These are phyloP conservation scores for Perithous albicinctus DNA, from an alignment of 2,888 invertebrate genomes.

Conservation along the genomic window DNA sequence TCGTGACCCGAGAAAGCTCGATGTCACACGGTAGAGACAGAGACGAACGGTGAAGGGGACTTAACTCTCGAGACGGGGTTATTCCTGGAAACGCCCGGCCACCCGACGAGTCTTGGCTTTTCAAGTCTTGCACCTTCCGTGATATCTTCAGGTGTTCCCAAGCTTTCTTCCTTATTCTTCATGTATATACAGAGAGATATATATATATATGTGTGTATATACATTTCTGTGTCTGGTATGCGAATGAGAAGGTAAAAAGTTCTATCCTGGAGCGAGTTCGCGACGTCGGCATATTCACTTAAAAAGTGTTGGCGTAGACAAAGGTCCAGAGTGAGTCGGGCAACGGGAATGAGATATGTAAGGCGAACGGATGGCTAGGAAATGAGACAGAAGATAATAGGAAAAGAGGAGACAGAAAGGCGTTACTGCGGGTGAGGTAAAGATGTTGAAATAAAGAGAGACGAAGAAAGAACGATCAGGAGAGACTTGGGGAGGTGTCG, in stretches of 20 bases:
- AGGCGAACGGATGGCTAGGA: slow-evolving; percentile 26
- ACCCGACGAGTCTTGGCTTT: slow-evolving; percentile 30
- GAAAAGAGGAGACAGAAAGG: slow-evolving; percentile 10
- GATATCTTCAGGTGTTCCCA: slow-evolving; percentile 46
- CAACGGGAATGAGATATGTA: slow-evolving; percentile 35
- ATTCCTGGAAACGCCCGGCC: slow-evolving; percentile 6
- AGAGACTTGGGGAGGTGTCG: slow-evolving; percentile 28
- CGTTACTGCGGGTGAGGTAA: background rate
- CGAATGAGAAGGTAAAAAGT: slow-evolving; percentile 56
- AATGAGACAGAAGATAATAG: slow-evolving; percentile 48
- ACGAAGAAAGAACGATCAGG: slow-evolving; percentile 38
- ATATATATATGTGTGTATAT: no score
- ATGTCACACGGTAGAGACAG: background rate
- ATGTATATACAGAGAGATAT: slow-evolving; percentile 5
- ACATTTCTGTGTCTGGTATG: slow-evolving; percentile 34
- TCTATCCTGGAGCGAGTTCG: slow-evolving; percentile 49
- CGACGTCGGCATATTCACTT: slow-evolving; percentile 69
- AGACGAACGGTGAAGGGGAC: slow-evolving; percentile 6
- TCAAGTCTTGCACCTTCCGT: slow-evolving; percentile 42
- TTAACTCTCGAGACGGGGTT: slow-evolving; percentile 33
- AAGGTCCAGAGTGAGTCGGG: slow-evolving; percentile 56
- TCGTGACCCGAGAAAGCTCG: slow-evolving; percentile 5
- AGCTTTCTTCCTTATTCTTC: slow-evolving; percentile 20
- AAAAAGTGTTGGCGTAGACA: slow-evolving; percentile 68
- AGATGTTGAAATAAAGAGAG: slow-evolving; percentile 32